Conservation (phyloP, 2,888 invertebrate genomes). For the Drosophila mimetica region DNA sequence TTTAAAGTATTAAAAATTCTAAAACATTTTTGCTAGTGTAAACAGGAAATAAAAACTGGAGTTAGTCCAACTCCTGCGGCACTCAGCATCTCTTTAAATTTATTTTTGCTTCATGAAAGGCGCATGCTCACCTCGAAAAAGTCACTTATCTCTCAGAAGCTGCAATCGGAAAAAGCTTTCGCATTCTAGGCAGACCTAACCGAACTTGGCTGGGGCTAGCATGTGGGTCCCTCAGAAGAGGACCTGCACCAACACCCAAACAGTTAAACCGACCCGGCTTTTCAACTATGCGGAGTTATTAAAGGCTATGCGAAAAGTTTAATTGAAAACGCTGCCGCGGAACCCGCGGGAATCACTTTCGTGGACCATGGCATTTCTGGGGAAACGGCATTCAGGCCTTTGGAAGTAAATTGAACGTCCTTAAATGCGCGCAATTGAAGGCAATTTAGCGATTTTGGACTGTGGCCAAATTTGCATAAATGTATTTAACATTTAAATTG, state of each 20-base stretch:
- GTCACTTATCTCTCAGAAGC: slow-evolving; percentile 8
- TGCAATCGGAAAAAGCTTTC: slow-evolving; percentile 52
- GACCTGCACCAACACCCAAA: slow-evolving; percentile 53
- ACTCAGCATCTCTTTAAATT: slow-evolving; percentile 1
- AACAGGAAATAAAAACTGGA: slow-evolving; percentile 2
- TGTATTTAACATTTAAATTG: slow-evolving; percentile 79
- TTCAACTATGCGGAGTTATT: slow-evolving; percentile 70
- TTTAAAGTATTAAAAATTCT: not conserved
- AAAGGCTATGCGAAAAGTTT: slow-evolving; percentile 73
- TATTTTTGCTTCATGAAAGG: slow-evolving; percentile 18
- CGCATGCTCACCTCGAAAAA: slow-evolving; percentile 67
- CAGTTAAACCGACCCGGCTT: slow-evolving; percentile 52
- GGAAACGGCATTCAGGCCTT: not conserved
- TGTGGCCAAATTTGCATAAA: slow-evolving; percentile 68
- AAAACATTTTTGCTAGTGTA: slow-evolving; percentile 2
- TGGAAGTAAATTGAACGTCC: slow-evolving; percentile 22
- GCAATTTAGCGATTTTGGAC: slow-evolving; percentile 67
- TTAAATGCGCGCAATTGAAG: slow-evolving; percentile 74
- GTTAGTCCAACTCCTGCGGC: slow-evolving; percentile 14
- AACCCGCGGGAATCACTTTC: slow-evolving; percentile 16
- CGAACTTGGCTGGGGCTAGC: slow-evolving; percentile 27
- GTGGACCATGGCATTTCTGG: slow-evolving; percentile 7
- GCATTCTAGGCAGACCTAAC: slow-evolving; percentile 14
- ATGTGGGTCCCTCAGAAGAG: slow-evolving; percentile 32
- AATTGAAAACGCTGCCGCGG: slow-evolving; percentile 61